These are phyloP conservation scores for Helicoverpa zea DNA, from an alignment of 1,140 invertebrate genomes.

Conservation along the genomic window DNA sequence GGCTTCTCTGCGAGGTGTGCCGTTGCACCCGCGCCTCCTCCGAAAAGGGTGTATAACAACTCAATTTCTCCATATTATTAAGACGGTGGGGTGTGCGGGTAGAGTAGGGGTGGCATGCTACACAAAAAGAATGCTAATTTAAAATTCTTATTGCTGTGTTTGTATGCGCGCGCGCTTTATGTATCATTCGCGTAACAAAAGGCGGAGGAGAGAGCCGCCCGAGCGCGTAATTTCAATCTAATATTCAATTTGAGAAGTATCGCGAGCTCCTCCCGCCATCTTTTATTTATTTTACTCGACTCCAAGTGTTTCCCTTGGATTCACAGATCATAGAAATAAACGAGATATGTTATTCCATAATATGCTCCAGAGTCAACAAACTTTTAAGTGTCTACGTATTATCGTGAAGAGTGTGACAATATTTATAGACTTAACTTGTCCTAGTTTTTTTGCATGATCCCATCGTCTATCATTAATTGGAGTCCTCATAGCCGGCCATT, in stretches of 20 bases:
- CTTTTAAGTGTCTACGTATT: not conserved
- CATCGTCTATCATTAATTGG: constrained; percentile 34
- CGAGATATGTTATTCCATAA: constrained; percentile 44
- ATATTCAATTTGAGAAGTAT: constrained; percentile 85
- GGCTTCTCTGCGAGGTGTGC: constrained; percentile 79
- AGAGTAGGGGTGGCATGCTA: constrained; percentile 73
- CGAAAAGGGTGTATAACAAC: constrained; percentile 84
- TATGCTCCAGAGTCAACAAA: constrained; percentile 5
- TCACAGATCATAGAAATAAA: constrained; percentile 64
- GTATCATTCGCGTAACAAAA: constrained; percentile 83
- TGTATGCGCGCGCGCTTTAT: constrained; percentile 83
- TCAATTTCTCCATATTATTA: constrained; percentile 86
- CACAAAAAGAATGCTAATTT: constrained; percentile 86
- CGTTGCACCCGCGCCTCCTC: constrained; percentile 82
- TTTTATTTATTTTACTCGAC: constrained; percentile 79
- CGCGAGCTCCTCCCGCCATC: constrained; percentile 70
- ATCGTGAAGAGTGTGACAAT: not conserved
- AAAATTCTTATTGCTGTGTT: constrained; percentile 84
- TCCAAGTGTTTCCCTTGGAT: constrained; percentile 70
- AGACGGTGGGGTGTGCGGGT: constrained; percentile 76
- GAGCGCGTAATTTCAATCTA: constrained; percentile 85
- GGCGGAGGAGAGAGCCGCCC: constrained; percentile 73
- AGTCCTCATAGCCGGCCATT: constrained; percentile 17
- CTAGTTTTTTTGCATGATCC: constrained; percentile 8
- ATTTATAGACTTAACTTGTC: not conserved